Conservation (phyloP, 2,888 invertebrate species). For the Acrocera orbiculus region DNA sequence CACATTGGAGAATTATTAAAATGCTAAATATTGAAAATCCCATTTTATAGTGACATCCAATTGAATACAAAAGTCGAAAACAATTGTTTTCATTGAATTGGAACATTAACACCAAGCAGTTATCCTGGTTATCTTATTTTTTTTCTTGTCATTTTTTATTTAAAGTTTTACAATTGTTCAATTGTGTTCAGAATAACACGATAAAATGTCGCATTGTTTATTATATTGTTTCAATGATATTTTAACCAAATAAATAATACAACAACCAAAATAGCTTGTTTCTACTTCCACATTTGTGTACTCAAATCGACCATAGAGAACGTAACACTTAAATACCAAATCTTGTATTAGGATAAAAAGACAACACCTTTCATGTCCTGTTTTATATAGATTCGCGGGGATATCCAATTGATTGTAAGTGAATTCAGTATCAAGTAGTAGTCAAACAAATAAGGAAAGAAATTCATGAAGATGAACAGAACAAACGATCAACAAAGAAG, state of each 20-base stretch:
- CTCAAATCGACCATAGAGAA: neutral
- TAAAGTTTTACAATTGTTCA: conserved; percentile 9
- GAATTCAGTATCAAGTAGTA: neutral
- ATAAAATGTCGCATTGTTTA: conserved; percentile 9
- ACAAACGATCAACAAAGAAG: neutral
- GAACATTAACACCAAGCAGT: too few relatives aligned
- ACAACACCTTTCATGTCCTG: too few relatives aligned
- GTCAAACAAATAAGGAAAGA: conserved; percentile 1
- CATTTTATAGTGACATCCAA: too few relatives aligned
- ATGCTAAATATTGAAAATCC: too few relatives aligned
- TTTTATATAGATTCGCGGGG: neutral
- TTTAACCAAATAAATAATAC: conserved; percentile 11
- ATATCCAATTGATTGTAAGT: conserved; percentile 1
- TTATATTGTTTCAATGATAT: conserved; percentile 12
- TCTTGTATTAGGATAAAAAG: too few relatives aligned
- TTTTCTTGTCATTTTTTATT: too few relatives aligned
- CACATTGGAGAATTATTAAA: too few relatives aligned
- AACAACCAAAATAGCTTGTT: conserved; percentile 1
- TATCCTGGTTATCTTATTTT: too few relatives aligned
- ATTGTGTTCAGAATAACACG: conserved; percentile 6
- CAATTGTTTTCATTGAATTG: too few relatives aligned
- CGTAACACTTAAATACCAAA: too few relatives aligned
- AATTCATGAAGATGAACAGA: conserved; percentile 1
- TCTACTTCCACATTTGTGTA: neutral
- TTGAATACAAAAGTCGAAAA: too few relatives aligned